Percentiles rank a stretch among this genome's conserved stretches.
These are phyloP conservation scores for Neodon shergylaensis DNA, from an alignment of 2,113 vertebrate species.

Conservation along the genomic window DNA sequence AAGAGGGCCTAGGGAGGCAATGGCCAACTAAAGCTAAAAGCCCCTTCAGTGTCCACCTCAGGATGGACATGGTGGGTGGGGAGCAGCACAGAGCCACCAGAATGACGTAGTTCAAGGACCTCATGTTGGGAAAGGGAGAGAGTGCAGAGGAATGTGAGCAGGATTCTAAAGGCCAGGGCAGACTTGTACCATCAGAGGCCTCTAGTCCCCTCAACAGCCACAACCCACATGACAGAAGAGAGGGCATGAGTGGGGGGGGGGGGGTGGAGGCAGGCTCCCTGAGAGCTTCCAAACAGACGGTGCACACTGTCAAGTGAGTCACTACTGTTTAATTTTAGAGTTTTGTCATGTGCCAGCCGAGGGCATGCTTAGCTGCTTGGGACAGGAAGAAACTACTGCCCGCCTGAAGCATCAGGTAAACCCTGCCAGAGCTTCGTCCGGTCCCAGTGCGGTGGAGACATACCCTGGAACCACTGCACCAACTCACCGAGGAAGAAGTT, in stretches of 20 bases:
- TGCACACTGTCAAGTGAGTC: neutral
- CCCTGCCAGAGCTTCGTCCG: neutral
- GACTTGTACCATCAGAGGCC: neutral
- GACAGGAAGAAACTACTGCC: neutral
- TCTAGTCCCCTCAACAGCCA: neutral
- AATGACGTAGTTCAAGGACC: neutral
- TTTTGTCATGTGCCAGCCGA: neutral
- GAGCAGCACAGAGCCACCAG: neutral
- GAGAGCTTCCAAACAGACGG: neutral
- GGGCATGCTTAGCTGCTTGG: neutral
- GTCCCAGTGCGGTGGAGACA: too few relatives aligned
- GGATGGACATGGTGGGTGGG: neutral
- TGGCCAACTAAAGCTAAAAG: neutral
- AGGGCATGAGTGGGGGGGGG: rapidly evolving
- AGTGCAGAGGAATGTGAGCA: neutral
- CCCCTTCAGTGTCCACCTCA: neutral
- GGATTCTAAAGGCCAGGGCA: neutral
- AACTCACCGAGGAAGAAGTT: constrained; percentile 94
- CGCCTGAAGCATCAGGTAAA: neutral
- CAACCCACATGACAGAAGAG: neutral
- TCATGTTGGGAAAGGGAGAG: neutral
- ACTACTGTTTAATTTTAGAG: neutral
- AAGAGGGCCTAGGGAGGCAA: neutral
- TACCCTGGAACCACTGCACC: rapidly evolving
- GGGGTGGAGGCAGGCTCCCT: neutral